phyloP scores from a whole-genome alignment of 1,140 invertebrate genomes.

The Trachelipus rathkii region DNA sequence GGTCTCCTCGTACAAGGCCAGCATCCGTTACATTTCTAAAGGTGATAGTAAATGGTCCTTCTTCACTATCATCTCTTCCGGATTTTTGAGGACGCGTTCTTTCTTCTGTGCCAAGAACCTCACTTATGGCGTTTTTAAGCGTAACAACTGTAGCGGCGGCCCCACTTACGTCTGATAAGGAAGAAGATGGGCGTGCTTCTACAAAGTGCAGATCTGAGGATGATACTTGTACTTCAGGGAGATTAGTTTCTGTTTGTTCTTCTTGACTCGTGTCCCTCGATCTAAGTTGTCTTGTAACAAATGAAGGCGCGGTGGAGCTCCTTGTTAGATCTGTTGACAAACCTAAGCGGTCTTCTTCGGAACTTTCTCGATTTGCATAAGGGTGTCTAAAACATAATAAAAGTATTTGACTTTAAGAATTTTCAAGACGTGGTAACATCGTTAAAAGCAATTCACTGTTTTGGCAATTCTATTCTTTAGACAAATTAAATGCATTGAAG shows the following conservation, averaged over 20 bases:
- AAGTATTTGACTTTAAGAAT: no score
- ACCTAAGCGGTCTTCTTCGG: conserved; percentile 29
- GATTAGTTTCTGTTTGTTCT: conserved; percentile 20
- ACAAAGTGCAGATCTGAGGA: neutral
- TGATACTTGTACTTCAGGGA: neutral
- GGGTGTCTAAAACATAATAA: conserved; percentile 46
- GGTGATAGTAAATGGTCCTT: conserved; percentile 42
- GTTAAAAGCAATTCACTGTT: no score
- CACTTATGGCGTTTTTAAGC: conserved; percentile 33
- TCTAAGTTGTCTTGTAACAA: conserved; percentile 31
- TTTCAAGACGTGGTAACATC: no score
- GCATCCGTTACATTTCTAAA: conserved; percentile 43
- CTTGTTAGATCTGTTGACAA: conserved; percentile 27
- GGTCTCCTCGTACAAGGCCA: neutral
- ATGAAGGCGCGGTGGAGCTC: conserved; percentile 35
- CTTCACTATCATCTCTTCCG: conserved; percentile 32
- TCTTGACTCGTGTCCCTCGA: conserved; percentile 45
- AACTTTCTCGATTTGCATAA: conserved; percentile 45
- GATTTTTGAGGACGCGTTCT: conserved; percentile 24
- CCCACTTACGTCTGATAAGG: neutral
- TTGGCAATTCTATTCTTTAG: no score
- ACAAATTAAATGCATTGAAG: no score
- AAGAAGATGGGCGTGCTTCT: neutral
- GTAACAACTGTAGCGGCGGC: conserved; percentile 25
- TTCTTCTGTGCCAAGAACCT: conserved; percentile 26